Percentiles rank a stretch among this genome's conserved stretches.
These are phyloP conservation scores for Clivina fossor DNA, from an alignment of 2,888 invertebrate genomes.

Conservation along the genomic window DNA sequence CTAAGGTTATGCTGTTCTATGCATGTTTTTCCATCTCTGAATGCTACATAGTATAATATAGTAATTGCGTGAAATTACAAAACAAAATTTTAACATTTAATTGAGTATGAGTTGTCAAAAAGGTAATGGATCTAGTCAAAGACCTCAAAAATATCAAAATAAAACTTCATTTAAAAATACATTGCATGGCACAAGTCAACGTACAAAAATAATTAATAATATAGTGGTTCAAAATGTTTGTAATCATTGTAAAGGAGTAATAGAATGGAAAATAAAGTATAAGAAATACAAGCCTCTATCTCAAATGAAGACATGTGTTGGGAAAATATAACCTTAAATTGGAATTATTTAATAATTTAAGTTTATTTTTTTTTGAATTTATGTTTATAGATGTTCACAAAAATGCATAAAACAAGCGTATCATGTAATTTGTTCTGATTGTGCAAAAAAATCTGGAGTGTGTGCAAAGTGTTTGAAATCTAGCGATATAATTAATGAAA, in stretches of 20 bases:
- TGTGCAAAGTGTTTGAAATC: conserved; percentile 80
- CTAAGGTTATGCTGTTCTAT: too few relatives aligned
- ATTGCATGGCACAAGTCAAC: conserved; percentile 79
- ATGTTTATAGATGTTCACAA: conserved; percentile 58
- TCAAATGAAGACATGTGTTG: conserved; percentile 73
- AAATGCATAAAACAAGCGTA: conserved; percentile 78
- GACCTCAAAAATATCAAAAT: conserved; percentile 87
- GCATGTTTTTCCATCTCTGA: too few relatives aligned
- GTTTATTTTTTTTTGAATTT: background rate
- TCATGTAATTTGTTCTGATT: conserved; percentile 75
- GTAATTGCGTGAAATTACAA: too few relatives aligned
- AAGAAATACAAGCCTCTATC: conserved; percentile 88
- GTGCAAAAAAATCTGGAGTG: conserved; percentile 64
- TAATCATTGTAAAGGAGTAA: conserved; percentile 78
- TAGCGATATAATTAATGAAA: conserved; percentile 46
- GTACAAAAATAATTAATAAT: conserved; percentile 74
- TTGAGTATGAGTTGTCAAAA: conserved; percentile 75
- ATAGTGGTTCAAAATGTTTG: conserved; percentile 78
- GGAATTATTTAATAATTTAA: conserved; percentile 5
- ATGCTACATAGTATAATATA: too few relatives aligned
- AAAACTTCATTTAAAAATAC: conserved; percentile 79
- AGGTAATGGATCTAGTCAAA: conserved; percentile 68
- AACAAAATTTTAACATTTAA: background rate
- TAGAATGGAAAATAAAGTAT: conserved; percentile 95
- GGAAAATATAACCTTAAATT: conserved; percentile 13